Conservation (phyloP, 2,797 vertebrate genomes). For the Pristis pectinata region DNA sequence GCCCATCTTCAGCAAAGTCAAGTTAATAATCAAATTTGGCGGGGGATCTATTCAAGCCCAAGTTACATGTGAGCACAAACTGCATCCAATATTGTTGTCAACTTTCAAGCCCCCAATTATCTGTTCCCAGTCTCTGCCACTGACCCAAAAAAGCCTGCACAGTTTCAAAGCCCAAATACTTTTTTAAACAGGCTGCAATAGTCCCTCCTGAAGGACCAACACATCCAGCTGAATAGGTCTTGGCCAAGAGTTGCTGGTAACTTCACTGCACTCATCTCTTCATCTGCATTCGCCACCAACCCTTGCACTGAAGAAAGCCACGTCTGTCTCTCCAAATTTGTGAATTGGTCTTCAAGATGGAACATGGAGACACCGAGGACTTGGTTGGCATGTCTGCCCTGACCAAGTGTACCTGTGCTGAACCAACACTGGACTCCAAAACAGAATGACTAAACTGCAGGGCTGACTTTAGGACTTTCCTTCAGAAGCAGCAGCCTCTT, state of each 20-base stretch:
- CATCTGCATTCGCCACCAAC: background rate
- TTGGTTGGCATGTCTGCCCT: background rate
- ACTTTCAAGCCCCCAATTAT: background rate
- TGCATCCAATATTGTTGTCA: background rate
- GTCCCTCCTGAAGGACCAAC: background rate
- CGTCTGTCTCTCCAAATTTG: background rate
- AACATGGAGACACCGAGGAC: background rate
- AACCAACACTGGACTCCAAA: background rate
- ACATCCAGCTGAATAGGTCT: background rate
- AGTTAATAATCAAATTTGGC: background rate
- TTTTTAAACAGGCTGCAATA: background rate
- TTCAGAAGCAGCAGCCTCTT: background rate
- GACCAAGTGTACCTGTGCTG: background rate
- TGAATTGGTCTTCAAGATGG: background rate
- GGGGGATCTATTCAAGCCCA: background rate
- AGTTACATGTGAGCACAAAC: background rate
- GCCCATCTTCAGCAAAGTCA: too few species aligned
- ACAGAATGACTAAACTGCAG: background rate
- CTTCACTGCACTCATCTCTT: background rate
- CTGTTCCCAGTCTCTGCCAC: background rate
- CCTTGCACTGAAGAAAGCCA: background rate
- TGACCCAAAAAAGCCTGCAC: background rate
- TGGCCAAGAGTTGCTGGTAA: background rate
- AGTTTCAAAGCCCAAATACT: background rate
- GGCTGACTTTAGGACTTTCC: background rate